Evolutionary conservation across 1,140 invertebrate species (phyloP), one percentile per base, ranked within the genome.

Genomic region (Popillia japonica): DNA sequence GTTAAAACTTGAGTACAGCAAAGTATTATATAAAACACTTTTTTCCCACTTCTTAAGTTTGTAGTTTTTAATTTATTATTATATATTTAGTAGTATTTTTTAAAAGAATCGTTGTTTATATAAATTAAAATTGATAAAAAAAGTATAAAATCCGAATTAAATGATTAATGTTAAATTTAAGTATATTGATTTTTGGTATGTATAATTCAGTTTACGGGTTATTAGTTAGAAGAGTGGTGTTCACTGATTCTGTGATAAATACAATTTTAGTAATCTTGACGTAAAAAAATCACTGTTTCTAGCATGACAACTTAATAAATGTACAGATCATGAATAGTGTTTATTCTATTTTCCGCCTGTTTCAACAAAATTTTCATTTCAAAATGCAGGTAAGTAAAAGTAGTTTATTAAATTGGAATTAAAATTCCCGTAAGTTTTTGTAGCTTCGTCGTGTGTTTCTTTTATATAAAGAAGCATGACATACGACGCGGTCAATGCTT

Each of bases 231-330:
- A 82, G 80, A 85, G 84, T 83, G 84, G 83, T 85, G 84, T 85
- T 85, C 84, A 85, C 84, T 85, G 82, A 85, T 85, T 85, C 85
- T 86, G 85, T 86, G 85, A 86, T 86, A 86, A 84, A 84, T 84
- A 83, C 83, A 85, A 85, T 85, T 85, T 86, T 84, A 86, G 83
- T 86, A 86, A 84, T 80, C 82, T 84, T 85, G 82, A 85, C 81
- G 83, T 84, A 84, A 81, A 68, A 68, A 68, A 68, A 85, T 48
- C 83, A 86, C 82, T 86, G 84, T 86, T 86, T 86, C 83, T 86
- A 86, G 85, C 85, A 86, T 86, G 84, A 85, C 84, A 86, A 84
- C 81, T 83, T 81, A 85, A 84, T 86, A 85, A 86, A 86, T 84
- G 84, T 85, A 85, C 81, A 84, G 80, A 84, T 80, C 42, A 76